phyloP scores from a whole-genome alignment of 2,888 invertebrate genomes.

The Ochlodes sylvanus region DNA sequence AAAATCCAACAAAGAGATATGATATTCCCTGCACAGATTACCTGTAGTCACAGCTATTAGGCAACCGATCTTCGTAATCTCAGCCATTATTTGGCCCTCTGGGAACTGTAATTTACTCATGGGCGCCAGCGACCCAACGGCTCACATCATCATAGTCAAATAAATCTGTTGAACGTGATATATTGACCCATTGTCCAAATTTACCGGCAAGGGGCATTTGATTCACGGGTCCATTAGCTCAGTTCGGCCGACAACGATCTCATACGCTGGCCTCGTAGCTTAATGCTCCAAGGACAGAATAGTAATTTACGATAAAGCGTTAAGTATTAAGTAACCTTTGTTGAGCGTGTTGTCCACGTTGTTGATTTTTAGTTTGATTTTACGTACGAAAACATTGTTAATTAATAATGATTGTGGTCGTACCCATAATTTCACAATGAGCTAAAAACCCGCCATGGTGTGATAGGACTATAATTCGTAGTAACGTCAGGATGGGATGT shows the following conservation, averaged over 20 bases:
- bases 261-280: neutral
- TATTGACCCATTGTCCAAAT: too few relatives aligned
- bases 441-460: too few relatives aligned
- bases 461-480: neutral
- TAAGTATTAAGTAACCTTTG: neutral
- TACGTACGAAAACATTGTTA: too few relatives aligned
- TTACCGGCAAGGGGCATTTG: neutral
- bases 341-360: neutral
- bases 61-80: neutral
- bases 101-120: neutral
- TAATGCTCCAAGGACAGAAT: neutral
- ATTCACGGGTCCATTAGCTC: neutral
- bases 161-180: slow-evolving; percentile 1
- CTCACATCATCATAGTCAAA: neutral
- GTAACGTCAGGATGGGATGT: neutral
- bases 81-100: neutral
- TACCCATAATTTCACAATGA: too few relatives aligned
- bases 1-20: neutral
- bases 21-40: too few relatives aligned
- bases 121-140: neutral
- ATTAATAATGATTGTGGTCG: too few relatives aligned
- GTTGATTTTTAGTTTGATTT: too few relatives aligned
- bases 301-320: slow-evolving; percentile 1
- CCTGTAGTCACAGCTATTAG: too few relatives aligned
- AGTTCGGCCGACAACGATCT: neutral